Conservation (phyloP, 2,797 vertebrate species). For the Ctenochaetus hawaiiensis region DNA sequence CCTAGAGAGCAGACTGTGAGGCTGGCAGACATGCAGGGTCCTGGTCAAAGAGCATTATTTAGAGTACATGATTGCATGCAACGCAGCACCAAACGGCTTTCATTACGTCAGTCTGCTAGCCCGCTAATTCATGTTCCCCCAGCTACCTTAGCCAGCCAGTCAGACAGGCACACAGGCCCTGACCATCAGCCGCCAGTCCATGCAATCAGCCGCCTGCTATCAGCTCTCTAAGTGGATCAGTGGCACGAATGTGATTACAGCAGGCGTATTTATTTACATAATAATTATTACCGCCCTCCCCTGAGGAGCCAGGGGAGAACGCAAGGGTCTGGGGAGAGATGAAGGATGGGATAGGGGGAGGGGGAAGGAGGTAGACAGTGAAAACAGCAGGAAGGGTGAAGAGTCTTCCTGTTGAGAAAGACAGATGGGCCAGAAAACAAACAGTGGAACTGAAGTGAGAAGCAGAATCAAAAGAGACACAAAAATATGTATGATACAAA, state of each 20-base stretch:
- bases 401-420: constrained; percentile 69
- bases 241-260: constrained; percentile 89
- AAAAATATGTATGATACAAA: background rate
- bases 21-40: constrained; percentile 69
- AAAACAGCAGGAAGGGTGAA: constrained; percentile 61
- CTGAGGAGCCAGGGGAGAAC: constrained; percentile 78
- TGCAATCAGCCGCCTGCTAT: constrained; percentile 83
- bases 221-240: constrained; percentile 88
- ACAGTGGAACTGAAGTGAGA: constrained; percentile 24
- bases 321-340: constrained; percentile 66
- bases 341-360: constrained; percentile 63
- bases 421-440: constrained; percentile 45
- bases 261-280: constrained; percentile 92
- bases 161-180: constrained; percentile 83
- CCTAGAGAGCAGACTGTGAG: constrained; percentile 53
- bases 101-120: constrained; percentile 70
- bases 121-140: constrained; percentile 68
- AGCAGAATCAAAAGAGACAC: background rate
- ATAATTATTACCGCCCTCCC: constrained; percentile 90
- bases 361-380: constrained; percentile 52
- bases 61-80: constrained; percentile 75
- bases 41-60: constrained; percentile 80
- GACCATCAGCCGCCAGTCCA: constrained; percentile 85
- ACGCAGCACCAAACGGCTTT: constrained; percentile 71
- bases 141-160: constrained; percentile 54